phyloP scores from a whole-genome alignment of 2,888 invertebrate species.

The Glomeris marginata region DNA sequence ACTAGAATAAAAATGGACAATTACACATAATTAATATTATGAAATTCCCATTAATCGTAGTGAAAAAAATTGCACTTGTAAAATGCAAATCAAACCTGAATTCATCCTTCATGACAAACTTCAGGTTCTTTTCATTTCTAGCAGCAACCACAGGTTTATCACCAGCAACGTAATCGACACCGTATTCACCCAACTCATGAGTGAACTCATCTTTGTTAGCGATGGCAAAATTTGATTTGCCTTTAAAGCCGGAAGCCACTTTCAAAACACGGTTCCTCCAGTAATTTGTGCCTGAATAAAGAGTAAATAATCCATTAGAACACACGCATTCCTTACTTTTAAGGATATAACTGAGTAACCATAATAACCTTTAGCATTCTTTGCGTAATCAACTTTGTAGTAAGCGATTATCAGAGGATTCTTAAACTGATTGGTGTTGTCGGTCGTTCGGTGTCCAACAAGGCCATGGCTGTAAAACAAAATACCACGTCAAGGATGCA shows the following conservation, averaged over 20 bases:
- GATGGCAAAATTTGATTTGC: slow-evolving; percentile 66
- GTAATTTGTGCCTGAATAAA: slow-evolving; percentile 66
- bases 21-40: too few species aligned
- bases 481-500: background rate
- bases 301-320: slow-evolving; percentile 3
- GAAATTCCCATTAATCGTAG: too few species aligned
- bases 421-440: slow-evolving; percentile 68
- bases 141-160: slow-evolving; percentile 84
- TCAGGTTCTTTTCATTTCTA: slow-evolving; percentile 65
- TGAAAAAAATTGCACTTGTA: background rate
- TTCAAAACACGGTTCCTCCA: slow-evolving; percentile 96
- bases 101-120: slow-evolving; percentile 75
- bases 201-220: slow-evolving; percentile 87
- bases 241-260: slow-evolving; percentile 54
- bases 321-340: background rate
- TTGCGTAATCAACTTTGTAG: slow-evolving; percentile 86
- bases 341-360: background rate
- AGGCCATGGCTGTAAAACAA: slow-evolving; percentile 59
- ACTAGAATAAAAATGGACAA: slow-evolving; percentile 36
- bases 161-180: slow-evolving; percentile 66
- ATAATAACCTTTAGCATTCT: slow-evolving; percentile 68
- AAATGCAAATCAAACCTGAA: slow-evolving; percentile 50
- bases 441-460: slow-evolving; percentile 75
- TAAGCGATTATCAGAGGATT: slow-evolving; percentile 83
- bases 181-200: slow-evolving; percentile 86